A percentile compares a stretch with the other conserved stretches of the same genome.
These are phyloP conservation scores for Reticulitermes speratus DNA, from an alignment of 1,140 invertebrate genomes.

Conservation along the genomic window DNA sequence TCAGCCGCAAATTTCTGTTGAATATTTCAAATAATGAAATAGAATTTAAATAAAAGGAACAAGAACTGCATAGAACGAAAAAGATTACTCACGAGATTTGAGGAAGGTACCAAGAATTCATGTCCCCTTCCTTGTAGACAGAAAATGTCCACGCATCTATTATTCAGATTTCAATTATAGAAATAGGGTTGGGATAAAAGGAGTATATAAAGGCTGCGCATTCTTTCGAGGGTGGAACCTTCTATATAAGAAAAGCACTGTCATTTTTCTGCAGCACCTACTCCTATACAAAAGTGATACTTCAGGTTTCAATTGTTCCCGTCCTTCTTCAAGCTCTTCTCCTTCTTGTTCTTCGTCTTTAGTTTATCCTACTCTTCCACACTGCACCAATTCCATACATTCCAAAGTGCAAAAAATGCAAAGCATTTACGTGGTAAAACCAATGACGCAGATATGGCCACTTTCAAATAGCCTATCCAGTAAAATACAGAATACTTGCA, in stretches of 20 bases:
- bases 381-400: neutral
- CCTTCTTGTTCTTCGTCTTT: neutral
- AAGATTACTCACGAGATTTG: too few relatives aligned
- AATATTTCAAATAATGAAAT: too few relatives aligned
- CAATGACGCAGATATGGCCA: neutral
- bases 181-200: neutral
- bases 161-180: conserved; percentile 17
- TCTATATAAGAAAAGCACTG: neutral
- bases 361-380: neutral
- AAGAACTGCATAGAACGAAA: too few relatives aligned
- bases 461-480: neutral
- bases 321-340: neutral
- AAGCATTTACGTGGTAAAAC: neutral
- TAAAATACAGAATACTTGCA: neutral
- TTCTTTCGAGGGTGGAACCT: neutral
- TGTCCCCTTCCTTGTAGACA: neutral
- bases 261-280: neutral
- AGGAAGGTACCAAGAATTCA: neutral
- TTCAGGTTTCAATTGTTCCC: neutral
- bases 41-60: too few relatives aligned
- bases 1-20: too few relatives aligned
- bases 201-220: neutral
- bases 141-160: neutral
- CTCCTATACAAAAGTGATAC: neutral
- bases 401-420: neutral